A percentile compares a stretch with the other conserved stretches of the same genome.
Conservation (phyloP, 1,140 invertebrate genomes). For the Drosophila bocki region DNA sequence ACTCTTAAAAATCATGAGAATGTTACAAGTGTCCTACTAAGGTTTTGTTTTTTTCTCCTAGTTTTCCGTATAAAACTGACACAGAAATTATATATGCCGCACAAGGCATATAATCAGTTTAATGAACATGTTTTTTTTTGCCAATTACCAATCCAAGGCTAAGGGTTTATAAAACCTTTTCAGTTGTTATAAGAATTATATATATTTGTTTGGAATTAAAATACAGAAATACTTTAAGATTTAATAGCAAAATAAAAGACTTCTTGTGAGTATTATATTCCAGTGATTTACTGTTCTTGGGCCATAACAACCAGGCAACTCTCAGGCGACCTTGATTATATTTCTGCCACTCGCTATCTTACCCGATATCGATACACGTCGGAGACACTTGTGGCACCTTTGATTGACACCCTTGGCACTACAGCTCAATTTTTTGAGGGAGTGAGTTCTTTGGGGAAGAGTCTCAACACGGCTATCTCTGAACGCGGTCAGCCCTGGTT, state of each 20-base stretch:
- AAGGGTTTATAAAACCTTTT: not conserved
- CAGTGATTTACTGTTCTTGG: slow-evolving; percentile 1
- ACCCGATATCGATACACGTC: slow-evolving; percentile 31
- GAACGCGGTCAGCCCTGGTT: slow-evolving; percentile 27
- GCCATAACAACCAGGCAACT: slow-evolving; percentile 3
- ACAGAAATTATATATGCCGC: not conserved
- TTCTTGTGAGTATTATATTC: not conserved
- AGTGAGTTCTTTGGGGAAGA: slow-evolving; percentile 11
- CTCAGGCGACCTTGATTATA: slow-evolving; percentile 25
- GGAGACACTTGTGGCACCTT: slow-evolving; percentile 54
- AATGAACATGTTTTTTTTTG: slow-evolving; percentile 9
- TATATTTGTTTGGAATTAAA: not conserved
- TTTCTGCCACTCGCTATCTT: slow-evolving; percentile 34
- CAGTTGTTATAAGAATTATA: not conserved
- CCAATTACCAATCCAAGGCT: not conserved
- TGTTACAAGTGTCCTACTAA: not conserved
- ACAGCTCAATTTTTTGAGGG: slow-evolving; percentile 47
- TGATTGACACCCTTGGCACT: slow-evolving; percentile 46
- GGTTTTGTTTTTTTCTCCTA: not conserved
- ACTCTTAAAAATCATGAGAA: not conserved
- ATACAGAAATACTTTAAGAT: not conserved
- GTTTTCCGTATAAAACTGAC: not conserved
- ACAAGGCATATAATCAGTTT: not conserved
- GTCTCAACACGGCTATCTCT: slow-evolving; percentile 15
- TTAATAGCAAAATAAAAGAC: not conserved